These are phyloP conservation scores for Phataginus tricuspis DNA, from an alignment of 2,797 vertebrate genomes.

Conservation along the genomic window DNA sequence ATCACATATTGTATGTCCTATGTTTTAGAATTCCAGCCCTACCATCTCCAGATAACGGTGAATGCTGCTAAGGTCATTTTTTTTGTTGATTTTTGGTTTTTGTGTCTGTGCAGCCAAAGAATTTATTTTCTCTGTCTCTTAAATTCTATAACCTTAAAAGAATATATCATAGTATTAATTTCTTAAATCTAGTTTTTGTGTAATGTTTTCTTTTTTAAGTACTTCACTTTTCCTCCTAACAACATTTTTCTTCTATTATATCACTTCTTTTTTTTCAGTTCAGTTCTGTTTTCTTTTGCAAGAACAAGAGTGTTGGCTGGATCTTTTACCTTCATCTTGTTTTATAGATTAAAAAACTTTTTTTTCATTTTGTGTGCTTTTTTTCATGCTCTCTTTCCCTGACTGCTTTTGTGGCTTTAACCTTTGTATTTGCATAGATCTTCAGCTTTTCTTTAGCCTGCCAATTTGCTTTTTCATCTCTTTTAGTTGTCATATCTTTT, in stretches of 20 bases:
- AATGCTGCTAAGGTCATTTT: background rate
- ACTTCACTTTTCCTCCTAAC: background rate
- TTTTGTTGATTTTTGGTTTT: background rate
- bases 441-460: background rate
- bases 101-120: background rate
- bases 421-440: background rate
- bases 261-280: background rate
- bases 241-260: constrained; percentile 12
- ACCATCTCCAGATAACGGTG: background rate
- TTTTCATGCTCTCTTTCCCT: background rate
- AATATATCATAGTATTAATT: constrained; percentile 28
- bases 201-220: background rate
- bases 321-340: background rate
- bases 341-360: background rate
- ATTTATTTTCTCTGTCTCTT: background rate
- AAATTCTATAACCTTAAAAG: background rate
- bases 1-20: background rate
- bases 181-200: background rate
- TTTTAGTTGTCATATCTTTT: background rate
- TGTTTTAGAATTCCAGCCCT: background rate
- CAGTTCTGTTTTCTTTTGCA: background rate
- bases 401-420: constrained; percentile 8
- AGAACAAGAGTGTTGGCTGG: background rate
- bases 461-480: background rate
- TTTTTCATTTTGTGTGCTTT: background rate